Conservation (phyloP, 2,888 invertebrate species). For the Pyrocoelia pectoralis region DNA sequence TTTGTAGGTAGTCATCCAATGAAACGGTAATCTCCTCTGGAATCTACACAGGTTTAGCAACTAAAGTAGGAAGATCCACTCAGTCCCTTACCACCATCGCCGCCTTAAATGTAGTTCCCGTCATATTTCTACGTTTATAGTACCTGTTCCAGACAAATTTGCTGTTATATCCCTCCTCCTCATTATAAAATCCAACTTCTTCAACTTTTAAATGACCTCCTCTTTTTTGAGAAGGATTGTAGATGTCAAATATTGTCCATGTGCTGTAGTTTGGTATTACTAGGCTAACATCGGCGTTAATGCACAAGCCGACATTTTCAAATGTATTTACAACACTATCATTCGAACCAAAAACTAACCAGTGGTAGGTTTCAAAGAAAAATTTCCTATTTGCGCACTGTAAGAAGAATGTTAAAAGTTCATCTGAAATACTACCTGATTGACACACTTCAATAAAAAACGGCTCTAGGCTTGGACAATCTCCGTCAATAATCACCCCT, state of each 20-base stretch:
- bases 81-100: slow-evolving; percentile 61
- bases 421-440: too few relatives aligned
- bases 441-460: background rate
- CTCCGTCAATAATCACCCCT: slow-evolving; percentile 27
- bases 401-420: background rate
- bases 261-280: slow-evolving; percentile 38
- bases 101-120: slow-evolving; percentile 64
- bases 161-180: slow-evolving; percentile 18
- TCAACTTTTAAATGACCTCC: slow-evolving; percentile 62
- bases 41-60: background rate
- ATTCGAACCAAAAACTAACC: background rate
- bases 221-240: slow-evolving; percentile 65
- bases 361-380: slow-evolving; percentile 5
- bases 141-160: slow-evolving; percentile 6
- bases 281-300: slow-evolving; percentile 62
- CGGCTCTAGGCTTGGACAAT: slow-evolving; percentile 25
- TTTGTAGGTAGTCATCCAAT: slow-evolving; percentile 18
- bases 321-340: background rate
- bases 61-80: background rate
- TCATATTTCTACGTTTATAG: slow-evolving; percentile 63
- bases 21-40: slow-evolving; percentile 8
- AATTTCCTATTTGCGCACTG: background rate
- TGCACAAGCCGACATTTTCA: slow-evolving; percentile 15
- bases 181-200: slow-evolving; percentile 62
- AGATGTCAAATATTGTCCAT: slow-evolving; percentile 61